These are phyloP conservation scores for Lycaon pictus DNA, from an alignment of 2,113 vertebrate species.

Conservation along the genomic window DNA sequence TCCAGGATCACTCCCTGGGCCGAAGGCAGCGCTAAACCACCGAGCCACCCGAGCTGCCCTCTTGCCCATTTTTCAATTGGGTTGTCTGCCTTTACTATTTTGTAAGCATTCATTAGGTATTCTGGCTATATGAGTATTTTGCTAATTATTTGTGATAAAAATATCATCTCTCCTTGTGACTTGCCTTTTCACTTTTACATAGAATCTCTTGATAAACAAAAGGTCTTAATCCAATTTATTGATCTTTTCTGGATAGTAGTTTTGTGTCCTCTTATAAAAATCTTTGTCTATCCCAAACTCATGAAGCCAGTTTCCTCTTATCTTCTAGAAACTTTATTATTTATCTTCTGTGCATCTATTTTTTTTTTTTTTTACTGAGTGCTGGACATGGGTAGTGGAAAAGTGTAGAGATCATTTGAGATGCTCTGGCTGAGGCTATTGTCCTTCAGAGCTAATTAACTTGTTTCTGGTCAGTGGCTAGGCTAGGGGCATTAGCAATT, in stretches of 20 bases:
- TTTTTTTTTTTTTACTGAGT: neutral
- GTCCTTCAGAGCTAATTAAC: slow-evolving; percentile 8
- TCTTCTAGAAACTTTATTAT: slow-evolving; percentile 7
- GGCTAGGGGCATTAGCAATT: neutral
- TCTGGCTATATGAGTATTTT: neutral
- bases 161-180: neutral
- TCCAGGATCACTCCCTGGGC: too few species aligned
- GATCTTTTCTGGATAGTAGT: neutral
- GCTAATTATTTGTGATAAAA: slow-evolving; percentile 20
- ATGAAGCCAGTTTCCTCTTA: slow-evolving; percentile 28
- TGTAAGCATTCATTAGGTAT: slow-evolving; percentile 2
- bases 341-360: neutral
- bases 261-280: slow-evolving; percentile 27
- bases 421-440: neutral
- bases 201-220: slow-evolving; percentile 25
- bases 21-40: too few species aligned
- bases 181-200: slow-evolving; percentile 8
- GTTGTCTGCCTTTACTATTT: neutral
- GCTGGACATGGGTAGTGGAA: neutral
- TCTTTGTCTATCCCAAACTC: neutral
- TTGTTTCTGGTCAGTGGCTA: neutral
- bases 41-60: neutral
- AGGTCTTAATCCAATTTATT: neutral
- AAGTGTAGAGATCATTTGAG: neutral
- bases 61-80: neutral